Base-by-base conservation (phyloP, 2,797 vertebrate species). In the Denticeps clupeoides region DNA sequence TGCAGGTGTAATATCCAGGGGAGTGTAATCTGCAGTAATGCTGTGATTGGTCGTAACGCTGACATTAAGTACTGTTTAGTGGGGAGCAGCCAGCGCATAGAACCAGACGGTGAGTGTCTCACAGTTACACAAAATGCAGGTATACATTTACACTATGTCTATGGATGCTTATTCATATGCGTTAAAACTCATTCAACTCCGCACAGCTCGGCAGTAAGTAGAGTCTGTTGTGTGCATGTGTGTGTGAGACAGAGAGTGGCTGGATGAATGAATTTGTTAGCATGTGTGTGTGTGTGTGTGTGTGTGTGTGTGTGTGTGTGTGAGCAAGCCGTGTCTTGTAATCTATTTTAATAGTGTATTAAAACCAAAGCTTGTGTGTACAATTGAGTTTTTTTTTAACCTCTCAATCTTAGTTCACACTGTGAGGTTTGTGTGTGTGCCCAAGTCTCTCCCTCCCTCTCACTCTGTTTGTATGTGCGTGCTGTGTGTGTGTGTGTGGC, bases 1-100 rank as follows among this genome's bases (percentile, higher is more conserved):
- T 53, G 24, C 69, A 99, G 95, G 68, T 91, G 91, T 72, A 91
- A 62, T 68, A 86, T 98, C 71, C 88, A 89, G 43, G 86, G 89
- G 66, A 89, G 91, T 1, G 89, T 99, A 64, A 86, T 99, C 79
- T 98, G 95, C 69, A 91, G 85, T 63, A 84, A 86, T 0, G 90
- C 88, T 0, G 71, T 90, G 33, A 89, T 99, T 46, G 87, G 90
- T 58, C 84, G 87, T 53, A 90, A 90, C 48, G 88, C 89, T 2
- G 90, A 99, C 63, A 80, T 99, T 60, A 94, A 88, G 60, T 89
- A 96, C 73, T 99, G 92, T 65, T 81, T 99, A 55, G 82, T 98
- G 69, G 94, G 93, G 56, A 88, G 78, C 0, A 81, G 83, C 49
- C 91, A 93, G 62, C 77, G 45, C 25, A 84, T 98, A 32, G 89